A percentile compares a stretch with the other conserved stretches of the same genome.
These are phyloP conservation scores for Hemibagrus wyckioides DNA, from an alignment of 2,113 vertebrate genomes.

Conservation along the genomic window DNA sequence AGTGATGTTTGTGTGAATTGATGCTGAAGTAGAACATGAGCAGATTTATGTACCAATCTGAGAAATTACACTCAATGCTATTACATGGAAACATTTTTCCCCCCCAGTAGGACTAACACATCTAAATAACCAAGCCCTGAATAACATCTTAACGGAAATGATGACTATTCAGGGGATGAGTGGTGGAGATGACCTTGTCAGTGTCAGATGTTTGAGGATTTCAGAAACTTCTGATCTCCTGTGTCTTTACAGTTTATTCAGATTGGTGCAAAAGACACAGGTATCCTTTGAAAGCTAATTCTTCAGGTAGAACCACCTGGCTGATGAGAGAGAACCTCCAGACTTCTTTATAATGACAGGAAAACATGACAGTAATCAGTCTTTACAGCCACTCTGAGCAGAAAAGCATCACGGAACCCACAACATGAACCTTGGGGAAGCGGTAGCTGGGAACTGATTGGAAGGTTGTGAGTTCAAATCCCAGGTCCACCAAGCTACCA, in stretches of 20 bases:
- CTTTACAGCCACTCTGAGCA: neutral
- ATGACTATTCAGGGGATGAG: neutral
- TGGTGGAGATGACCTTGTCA: neutral
- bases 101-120: neutral
- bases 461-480: too few species aligned
- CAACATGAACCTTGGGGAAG: neutral
- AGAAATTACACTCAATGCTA: neutral
- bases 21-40: neutral
- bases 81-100: neutral
- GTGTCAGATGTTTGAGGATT: neutral
- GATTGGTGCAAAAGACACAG: neutral
- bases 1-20: neutral
- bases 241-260: neutral
- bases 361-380: neutral
- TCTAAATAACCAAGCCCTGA: neutral
- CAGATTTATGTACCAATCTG: neutral
- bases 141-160: neutral
- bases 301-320: neutral
- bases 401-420: neutral
- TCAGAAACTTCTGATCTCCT: neutral
- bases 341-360: neutral
- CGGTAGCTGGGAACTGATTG: too few species aligned
- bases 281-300: neutral
- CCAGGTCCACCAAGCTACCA: too few species aligned
- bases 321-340: neutral